phyloP scores from a whole-genome alignment of 2,888 invertebrate genomes.

The Oasisia sp. region DNA sequence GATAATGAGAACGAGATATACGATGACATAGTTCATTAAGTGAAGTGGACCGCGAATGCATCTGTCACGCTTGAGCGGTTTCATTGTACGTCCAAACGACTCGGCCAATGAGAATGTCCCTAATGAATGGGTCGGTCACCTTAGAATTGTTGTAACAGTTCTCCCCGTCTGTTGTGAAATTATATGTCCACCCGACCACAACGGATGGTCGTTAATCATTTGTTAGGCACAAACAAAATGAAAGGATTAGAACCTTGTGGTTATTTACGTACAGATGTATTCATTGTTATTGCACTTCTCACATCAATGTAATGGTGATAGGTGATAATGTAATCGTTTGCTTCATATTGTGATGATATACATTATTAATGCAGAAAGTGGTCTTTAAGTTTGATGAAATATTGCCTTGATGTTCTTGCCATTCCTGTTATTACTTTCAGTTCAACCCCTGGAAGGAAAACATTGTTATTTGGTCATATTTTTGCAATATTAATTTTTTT shows the following conservation, averaged over 20 bases:
- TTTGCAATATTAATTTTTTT: not conserved
- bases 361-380: not conserved
- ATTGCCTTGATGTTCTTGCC: not conserved
- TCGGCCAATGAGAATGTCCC: not conserved
- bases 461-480: no score
- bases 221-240: not conserved
- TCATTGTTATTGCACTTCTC: not conserved
- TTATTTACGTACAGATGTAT: not conserved
- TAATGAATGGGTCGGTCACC: not conserved
- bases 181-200: not conserved
- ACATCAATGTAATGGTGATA: not conserved
- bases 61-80: not conserved
- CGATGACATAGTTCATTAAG: constrained; percentile 9
- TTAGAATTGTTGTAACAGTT: not conserved
- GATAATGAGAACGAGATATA: not conserved
- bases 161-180: not conserved
- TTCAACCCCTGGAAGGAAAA: not conserved
- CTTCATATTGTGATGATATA: not conserved
- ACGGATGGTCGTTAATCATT: not conserved
- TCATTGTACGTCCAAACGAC: not conserved
- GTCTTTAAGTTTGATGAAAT: not conserved
- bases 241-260: not conserved
- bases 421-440: not conserved
- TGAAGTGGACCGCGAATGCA: not conserved
- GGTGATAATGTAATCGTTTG: constrained; percentile 8